Evolutionary conservation across 2,888 invertebrate species (phyloP).

Genomic region (Ormyrus thymus): DNA sequence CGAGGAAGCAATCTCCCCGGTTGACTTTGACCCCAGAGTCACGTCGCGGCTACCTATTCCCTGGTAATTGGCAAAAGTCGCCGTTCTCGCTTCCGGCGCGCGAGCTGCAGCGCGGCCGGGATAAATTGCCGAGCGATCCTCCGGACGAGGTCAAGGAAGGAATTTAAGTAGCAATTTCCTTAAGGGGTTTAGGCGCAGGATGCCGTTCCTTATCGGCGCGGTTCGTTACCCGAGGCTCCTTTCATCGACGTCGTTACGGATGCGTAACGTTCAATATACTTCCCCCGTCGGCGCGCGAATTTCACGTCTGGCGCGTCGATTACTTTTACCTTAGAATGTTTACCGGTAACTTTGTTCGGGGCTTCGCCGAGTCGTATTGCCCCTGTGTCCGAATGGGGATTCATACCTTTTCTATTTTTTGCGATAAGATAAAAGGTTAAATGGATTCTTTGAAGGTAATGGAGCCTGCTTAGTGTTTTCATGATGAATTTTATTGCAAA

Average conservation of each 20-base stretch:
- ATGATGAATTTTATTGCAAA: too few species aligned
- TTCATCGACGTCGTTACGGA: constrained; percentile 42
- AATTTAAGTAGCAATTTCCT: constrained; percentile 53
- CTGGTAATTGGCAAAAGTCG: constrained; percentile 40
- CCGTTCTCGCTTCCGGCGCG: constrained; percentile 8
- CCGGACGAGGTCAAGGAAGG: constrained; percentile 43
- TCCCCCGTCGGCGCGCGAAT: neutral
- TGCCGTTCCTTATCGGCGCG: constrained; percentile 37
- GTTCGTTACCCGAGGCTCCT: constrained; percentile 36
- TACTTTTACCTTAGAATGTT: constrained; percentile 1
- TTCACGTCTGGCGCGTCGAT: constrained; percentile 18
- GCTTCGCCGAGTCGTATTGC: too few species aligned
- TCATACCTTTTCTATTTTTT: too few species aligned
- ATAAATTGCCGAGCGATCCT: constrained; percentile 28
- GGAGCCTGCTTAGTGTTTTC: too few species aligned
- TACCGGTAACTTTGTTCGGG: too few species aligned
- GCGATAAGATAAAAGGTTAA: too few species aligned
- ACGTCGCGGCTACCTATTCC: constrained; percentile 25
- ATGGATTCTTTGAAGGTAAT: too few species aligned
- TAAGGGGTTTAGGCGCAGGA: constrained; percentile 36
- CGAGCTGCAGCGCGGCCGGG: neutral
- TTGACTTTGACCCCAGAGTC: constrained; percentile 23
- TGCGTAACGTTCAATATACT: constrained; percentile 15
- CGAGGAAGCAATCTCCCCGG: neutral
- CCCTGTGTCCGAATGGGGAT: too few species aligned